A percentile compares a stretch with the other conserved stretches of the same genome.
phyloP scores from a whole-genome alignment of 2,888 invertebrate species.

The Steinernema hermaphroditum region DNA sequence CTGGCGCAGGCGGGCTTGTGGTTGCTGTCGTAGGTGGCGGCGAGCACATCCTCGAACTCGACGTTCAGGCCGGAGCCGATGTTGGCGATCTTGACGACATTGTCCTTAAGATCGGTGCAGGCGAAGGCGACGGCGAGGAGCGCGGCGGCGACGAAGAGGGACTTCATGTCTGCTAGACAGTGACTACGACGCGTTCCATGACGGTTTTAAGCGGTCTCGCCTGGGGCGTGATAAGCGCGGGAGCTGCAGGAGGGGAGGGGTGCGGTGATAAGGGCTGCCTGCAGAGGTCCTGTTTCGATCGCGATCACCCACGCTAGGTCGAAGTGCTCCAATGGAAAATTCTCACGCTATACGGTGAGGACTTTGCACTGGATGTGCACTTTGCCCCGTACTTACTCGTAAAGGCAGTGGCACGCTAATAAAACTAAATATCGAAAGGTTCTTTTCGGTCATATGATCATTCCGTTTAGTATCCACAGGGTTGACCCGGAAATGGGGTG shows the following conservation, averaged over 20 bases:
- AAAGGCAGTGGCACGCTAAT: too few species aligned
- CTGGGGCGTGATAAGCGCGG: background rate
- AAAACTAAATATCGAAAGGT: too few species aligned
- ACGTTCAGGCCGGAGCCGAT: constrained; percentile 4
- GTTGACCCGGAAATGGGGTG: too few species aligned
- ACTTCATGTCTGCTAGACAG: background rate
- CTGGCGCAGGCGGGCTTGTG: constrained; percentile 36
- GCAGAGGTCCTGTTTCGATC: too few species aligned
- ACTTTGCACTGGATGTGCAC: too few species aligned
- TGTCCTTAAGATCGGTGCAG: constrained; percentile 34
- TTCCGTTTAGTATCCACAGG: too few species aligned
- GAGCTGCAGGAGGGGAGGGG: background rate
- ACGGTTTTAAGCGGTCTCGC: background rate
- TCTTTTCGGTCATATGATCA: too few species aligned
- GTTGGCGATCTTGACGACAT: constrained; percentile 37
- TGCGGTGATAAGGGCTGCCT: background rate
- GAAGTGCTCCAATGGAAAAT: too few species aligned
- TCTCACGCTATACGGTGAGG: too few species aligned
- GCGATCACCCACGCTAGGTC: background rate
- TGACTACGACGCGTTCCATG: background rate
- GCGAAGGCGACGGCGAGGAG: constrained; percentile 30
- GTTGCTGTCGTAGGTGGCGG: constrained; percentile 35
- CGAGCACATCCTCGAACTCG: constrained; percentile 33
- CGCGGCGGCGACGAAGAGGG: constrained; percentile 11
- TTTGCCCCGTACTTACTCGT: too few species aligned